Base-by-base conservation (phyloP, 2,113 vertebrate species). In the Ameiurus melas region DNA sequence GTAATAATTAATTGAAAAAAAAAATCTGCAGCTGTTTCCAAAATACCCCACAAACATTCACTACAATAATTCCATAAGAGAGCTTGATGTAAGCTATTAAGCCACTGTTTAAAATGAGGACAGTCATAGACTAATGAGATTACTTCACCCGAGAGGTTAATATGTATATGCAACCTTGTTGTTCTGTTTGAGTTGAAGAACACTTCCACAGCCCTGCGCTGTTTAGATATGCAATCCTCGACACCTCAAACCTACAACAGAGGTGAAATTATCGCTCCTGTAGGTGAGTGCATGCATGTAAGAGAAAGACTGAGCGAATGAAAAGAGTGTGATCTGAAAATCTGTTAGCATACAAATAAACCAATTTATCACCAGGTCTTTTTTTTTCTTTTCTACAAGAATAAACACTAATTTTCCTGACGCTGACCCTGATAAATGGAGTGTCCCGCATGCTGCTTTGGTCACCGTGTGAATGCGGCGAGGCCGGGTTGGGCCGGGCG, bases 301-400 rank as follows among this genome's bases (percentile, higher is more conserved):
- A 66, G 73, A 84, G 81, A 84, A 20, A 55, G 62, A 85, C 85
- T 53, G 85, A 85, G 70, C 64, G 19, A 87, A 88, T 85, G 77
- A 90, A 73, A 82, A 90, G 84, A 80, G 60, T 84, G 83, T 51
- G n/a, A 87, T 81, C 77, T 86, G 73, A 87, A 90, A 88, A 91
- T 92, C 92, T 82, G 96, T 99, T 99, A 98, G 97, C 97, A 98
- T 99, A 98, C 98, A 98, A 97, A 99, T 99, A 97, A 98, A 97
- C 97, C 97, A 97, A 98, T 99, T 98, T 96, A 98, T 99, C 98
- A 98, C 94, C 82, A 75, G 95, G 93, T 94, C 96, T 94, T 93
- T 94, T 86, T 78, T 84, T 36, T 60, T 51, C 62, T 86, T 62
- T 96, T 96, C 97, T 97, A 96, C 95, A 94, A 97, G 97, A 97